phyloP scores from a whole-genome alignment of 2,797 vertebrate species.

The Sebastes iracundus region DNA sequence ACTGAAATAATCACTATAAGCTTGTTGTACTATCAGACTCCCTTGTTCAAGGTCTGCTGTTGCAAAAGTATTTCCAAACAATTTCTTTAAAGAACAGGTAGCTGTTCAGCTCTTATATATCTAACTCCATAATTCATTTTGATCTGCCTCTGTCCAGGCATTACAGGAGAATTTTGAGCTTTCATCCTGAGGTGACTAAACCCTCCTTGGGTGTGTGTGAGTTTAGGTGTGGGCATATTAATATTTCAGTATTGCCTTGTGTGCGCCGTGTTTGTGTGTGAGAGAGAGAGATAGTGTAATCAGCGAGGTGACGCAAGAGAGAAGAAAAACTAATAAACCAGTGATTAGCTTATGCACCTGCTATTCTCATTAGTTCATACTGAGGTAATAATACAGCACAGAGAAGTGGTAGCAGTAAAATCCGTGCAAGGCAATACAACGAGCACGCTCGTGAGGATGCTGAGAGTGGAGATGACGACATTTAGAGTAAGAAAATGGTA shows the following conservation, averaged over 20 bases:
- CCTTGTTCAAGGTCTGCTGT: background rate
- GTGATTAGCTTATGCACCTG: slow-evolving; percentile 66
- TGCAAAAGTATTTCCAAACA: background rate
- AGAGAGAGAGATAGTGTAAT: slow-evolving; percentile 31
- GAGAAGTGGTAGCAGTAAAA: slow-evolving; percentile 14
- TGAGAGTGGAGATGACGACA: slow-evolving; percentile 44
- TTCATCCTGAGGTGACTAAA: slow-evolving; percentile 60
- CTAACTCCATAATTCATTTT: background rate
- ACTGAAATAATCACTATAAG: background rate
- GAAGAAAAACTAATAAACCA: slow-evolving; percentile 65
- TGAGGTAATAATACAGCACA: slow-evolving; percentile 31
- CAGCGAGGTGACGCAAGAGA: slow-evolving; percentile 45
- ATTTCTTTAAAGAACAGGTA: background rate
- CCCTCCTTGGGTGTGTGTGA: slow-evolving; percentile 27
- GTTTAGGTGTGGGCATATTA: slow-evolving; percentile 27
- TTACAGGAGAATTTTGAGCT: slow-evolving; percentile 30
- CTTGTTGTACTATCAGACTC: background rate
- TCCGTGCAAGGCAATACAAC: background rate
- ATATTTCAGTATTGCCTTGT: slow-evolving; percentile 41
- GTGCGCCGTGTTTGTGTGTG: slow-evolving; percentile 21
- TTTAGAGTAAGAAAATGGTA: slow-evolving; percentile 12
- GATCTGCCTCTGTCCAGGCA: background rate
- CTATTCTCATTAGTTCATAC: slow-evolving; percentile 56
- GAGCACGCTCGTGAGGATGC: slow-evolving; percentile 3
- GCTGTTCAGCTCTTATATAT: background rate